Percentiles rank a stretch among this genome's conserved stretches.
phyloP scores from a whole-genome alignment of 1,140 invertebrate genomes.

The Anthonomus grandis region DNA sequence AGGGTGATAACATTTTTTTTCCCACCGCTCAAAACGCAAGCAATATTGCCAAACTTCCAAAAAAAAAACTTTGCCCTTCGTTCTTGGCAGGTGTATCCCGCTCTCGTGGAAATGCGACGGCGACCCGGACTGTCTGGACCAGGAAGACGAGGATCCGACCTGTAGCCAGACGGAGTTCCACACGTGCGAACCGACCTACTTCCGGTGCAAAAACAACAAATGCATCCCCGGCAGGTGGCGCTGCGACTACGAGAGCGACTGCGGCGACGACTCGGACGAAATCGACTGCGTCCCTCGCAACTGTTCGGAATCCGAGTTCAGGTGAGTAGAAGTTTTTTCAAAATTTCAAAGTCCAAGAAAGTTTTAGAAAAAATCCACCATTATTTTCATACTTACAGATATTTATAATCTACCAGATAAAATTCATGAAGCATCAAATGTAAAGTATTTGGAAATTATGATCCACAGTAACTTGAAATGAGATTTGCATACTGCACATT shows the following conservation, averaged over 20 bases:
- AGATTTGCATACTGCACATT: too few species aligned
- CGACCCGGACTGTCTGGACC: slow-evolving; percentile 65
- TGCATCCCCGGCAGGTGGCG: slow-evolving; percentile 66
- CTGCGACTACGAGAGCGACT: slow-evolving; percentile 67
- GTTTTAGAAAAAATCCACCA: too few species aligned
- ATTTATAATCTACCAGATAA: too few species aligned
- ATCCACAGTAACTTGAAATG: too few species aligned
- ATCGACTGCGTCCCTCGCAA: slow-evolving; percentile 61
- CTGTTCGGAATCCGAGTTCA: slow-evolving; percentile 67
- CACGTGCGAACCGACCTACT: slow-evolving; percentile 69
- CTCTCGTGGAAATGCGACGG: slow-evolving; percentile 78
- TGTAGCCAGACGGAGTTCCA: slow-evolving; percentile 60
- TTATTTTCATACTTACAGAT: too few species aligned
- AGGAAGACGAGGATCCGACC: slow-evolving; percentile 65
- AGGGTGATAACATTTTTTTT: too few species aligned
- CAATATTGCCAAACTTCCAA: not conserved
- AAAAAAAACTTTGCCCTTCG: not conserved
- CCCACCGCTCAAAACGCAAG: too few species aligned
- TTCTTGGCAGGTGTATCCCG: slow-evolving; percentile 65
- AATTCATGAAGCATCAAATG: too few species aligned
- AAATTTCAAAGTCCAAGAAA: too few species aligned
- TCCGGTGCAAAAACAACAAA: slow-evolving; percentile 72
- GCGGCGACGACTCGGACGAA: slow-evolving; percentile 72
- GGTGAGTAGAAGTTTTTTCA: slow-evolving; percentile 4
- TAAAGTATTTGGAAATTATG: too few species aligned